These are phyloP conservation scores for Eriosoma lanigerum DNA, from an alignment of 1,140 invertebrate genomes.

Conservation along the genomic window DNA sequence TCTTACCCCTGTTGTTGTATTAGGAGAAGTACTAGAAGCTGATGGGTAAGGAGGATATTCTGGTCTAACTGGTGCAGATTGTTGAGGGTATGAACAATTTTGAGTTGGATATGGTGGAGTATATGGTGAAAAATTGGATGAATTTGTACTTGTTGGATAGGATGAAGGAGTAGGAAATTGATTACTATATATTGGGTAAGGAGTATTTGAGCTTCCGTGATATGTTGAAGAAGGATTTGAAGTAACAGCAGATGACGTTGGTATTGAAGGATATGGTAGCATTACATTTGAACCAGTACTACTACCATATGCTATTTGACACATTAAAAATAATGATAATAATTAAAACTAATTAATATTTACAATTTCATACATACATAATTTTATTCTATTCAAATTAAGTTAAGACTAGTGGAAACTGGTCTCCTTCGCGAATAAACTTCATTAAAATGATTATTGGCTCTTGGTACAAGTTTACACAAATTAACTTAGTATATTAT, in stretches of 20 bases:
- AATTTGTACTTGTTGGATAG: slow-evolving; percentile 53
- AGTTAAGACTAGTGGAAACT: background rate
- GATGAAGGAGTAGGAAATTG: slow-evolving; percentile 59
- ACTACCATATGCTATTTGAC: slow-evolving; percentile 56
- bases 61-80: background rate
- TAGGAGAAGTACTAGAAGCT: slow-evolving; percentile 52
- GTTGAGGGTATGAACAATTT: slow-evolving; percentile 52
- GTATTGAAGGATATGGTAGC: slow-evolving; percentile 56
- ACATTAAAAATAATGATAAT: background rate
- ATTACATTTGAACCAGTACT: slow-evolving; percentile 56
- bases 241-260: slow-evolving; percentile 54
- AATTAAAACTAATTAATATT: background rate
- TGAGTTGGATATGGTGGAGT: slow-evolving; percentile 54
- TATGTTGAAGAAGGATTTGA: slow-evolving; percentile 14
- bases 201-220: slow-evolving; percentile 57
- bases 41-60: slow-evolving; percentile 56
- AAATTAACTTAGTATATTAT: too few relatives aligned
- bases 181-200: slow-evolving; percentile 50
- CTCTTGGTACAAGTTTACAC: too few relatives aligned
- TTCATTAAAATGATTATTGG: too few relatives aligned
- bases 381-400: too few relatives aligned
- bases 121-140: slow-evolving; percentile 53
- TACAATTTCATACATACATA: too few relatives aligned
- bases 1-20: slow-evolving; percentile 51
- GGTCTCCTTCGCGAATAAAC: too few relatives aligned